Evolutionary conservation across 1,140 invertebrate species (phyloP), one percentile per base, ranked within the genome.

Genomic region (Hylyphantes graminicola): DNA sequence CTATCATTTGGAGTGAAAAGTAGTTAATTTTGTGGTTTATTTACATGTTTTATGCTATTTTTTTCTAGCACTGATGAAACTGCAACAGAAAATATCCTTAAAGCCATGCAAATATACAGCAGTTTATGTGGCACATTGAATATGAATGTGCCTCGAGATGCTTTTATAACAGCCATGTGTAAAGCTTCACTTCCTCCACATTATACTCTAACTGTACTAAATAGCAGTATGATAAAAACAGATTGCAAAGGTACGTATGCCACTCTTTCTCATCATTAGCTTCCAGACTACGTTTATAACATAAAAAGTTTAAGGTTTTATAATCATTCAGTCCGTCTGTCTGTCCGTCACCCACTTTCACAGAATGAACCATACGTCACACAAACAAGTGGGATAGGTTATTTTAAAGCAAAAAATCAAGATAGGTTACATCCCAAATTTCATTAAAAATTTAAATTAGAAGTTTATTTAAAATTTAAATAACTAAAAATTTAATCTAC

Each of bases 141-240:
- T 48, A 89, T 96, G 85, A 92, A 92, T 51, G 93, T 92, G 51
- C 93, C 95, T 0, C 92, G 97, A 63, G 97, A 98, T 91, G 96
- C 96, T 48, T 97, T 98, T 87, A 95, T 98, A 61, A 96, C 95
- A 65, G 94, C 96, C 7, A 93, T 99, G 87, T 99, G 97, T 89
- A 96, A 97, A 89, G 95, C 96, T 6, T 97, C 97, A 0, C 91
- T 99, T 81, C 98, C 98, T 5, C 95, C 96, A 10, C 96, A 97
- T 90, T 99, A 99, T 91, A 96, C 96, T 15, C 92, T 86, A 63
- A 86, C 86, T 59, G 81, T 86, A 13, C 50, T 86, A 50, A 86
- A 86, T 35, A 57, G 81, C 59, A 74, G 65, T 48, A 67, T 73
- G n/a, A 65, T 73, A 51, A 83, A 68, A 48, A 48, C 70, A 48